Base-by-base conservation (phyloP, 1,140 invertebrate genomes). In the Drosophila kohkoa region DNA sequence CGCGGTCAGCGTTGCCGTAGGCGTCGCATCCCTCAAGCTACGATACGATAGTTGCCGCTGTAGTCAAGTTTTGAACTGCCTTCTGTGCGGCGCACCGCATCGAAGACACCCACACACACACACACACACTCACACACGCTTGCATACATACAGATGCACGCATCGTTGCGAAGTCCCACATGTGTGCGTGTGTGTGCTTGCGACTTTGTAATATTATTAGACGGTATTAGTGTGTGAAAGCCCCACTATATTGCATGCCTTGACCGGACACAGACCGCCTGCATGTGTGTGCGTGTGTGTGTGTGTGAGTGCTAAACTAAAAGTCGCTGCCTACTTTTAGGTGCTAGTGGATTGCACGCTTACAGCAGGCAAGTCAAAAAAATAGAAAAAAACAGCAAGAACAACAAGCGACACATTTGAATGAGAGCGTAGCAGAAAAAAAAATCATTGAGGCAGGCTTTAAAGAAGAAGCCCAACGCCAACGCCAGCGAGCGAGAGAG, bases 171-270 rank as follows among this genome's bases (percentile, higher is more conserved):
- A 89, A 85, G 86, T 57, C 85, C 55, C 79, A 81, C 55, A 83
- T 79, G 66, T 71, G 77, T 75, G 65, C 55, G 49, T 58, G 48
- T 76, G 79, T 68, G 66, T 81, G 74, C 57, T 52, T 25, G 49
- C 52, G 66, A 59, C 43, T 74, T 86, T 82, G 66, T 87, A 88
- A 88, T 83, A 87, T 75, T 88, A 88, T 88, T 88, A 87, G 48
- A 76, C 49, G 76, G 76, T 75, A 70, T 85, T 87, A 75, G 80
- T 70, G 60, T 65, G 58, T 25, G 38, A 3, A 25, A 32, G 58
- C 35, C 60, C 60, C 60, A 38, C 5, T 32, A 8, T 8, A 38
- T 38, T 25, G 20, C 20, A 49, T 59, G 30, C 52, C 64, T 67
- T 67, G 65, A 58, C 30, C 55, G 38, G 30, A 51, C 25, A 11